Evolutionary conservation across 2,888 invertebrate genomes (phyloP).

Genomic region (Sycophila texana): DNA sequence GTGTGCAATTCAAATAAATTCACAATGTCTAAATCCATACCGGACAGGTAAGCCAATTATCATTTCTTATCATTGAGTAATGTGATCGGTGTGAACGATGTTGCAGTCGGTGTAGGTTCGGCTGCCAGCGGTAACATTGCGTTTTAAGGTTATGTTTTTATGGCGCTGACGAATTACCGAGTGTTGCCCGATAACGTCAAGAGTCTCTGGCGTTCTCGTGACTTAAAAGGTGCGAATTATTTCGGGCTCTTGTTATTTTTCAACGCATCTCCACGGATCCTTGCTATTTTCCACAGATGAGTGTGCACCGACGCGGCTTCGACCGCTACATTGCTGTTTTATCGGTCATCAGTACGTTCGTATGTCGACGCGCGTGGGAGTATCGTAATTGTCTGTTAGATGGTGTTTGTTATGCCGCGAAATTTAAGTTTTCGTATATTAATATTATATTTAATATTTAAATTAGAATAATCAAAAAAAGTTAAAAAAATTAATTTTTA

Average conservation of each 20-base stretch:
- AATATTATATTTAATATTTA: no score
- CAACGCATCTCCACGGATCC: background rate
- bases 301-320: constrained; percentile 45
- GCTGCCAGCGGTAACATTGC: constrained; percentile 10
- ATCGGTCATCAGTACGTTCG: constrained; percentile 14
- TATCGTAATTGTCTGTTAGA: constrained; percentile 5
- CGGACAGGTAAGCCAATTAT: constrained; percentile 65
- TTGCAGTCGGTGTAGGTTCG: background rate
- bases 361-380: no score
- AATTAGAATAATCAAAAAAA: no score
- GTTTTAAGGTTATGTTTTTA: constrained; percentile 67
- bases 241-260: background rate
- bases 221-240: background rate
- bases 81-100: background rate
- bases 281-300: constrained; percentile 63
- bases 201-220: background rate
- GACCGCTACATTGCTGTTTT: constrained; percentile 36
- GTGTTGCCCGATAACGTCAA: background rate
- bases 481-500: no score
- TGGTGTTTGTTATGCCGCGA: constrained; percentile 27
- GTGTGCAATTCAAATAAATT: constrained; percentile 47
- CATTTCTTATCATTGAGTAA: constrained; percentile 10
- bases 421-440: constrained; percentile 38
- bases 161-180: constrained; percentile 14
- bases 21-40: constrained; percentile 65